These are phyloP conservation scores for Trogon melanurus DNA, from an alignment of 2,113 vertebrate genomes.

Conservation along the genomic window DNA sequence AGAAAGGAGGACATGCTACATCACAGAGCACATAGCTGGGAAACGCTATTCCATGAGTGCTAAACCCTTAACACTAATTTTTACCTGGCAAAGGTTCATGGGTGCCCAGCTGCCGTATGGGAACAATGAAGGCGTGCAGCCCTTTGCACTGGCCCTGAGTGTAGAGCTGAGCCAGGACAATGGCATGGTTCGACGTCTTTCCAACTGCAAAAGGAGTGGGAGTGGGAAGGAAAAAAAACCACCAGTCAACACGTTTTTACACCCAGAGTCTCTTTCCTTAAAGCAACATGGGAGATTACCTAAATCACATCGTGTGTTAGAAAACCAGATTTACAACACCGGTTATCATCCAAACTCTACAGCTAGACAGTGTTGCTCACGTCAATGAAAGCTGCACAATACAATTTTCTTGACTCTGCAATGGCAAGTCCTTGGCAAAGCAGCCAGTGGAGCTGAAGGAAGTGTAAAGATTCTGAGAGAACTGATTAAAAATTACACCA, in stretches of 20 bases:
- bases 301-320: background rate
- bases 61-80: background rate
- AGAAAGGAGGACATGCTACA: background rate
- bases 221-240: background rate
- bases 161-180: slow-evolving; percentile 95
- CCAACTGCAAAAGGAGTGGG: slow-evolving; percentile 83
- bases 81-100: slow-evolving; percentile 94
- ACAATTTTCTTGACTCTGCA: background rate
- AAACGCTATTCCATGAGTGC: background rate
- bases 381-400: background rate
- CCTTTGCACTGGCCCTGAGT: slow-evolving; percentile 89
- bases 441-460: background rate
- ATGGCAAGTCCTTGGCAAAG: background rate
- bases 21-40: background rate
- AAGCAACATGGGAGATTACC: background rate
- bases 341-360: background rate
- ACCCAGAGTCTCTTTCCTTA: background rate
- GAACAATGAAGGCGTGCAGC: slow-evolving; percentile 93
- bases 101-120: slow-evolving; percentile 87
- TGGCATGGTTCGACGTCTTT: slow-evolving; percentile 94
- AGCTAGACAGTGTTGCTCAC: background rate
- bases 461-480: background rate
- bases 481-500: background rate
- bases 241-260: background rate
- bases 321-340: background rate